Percentiles rank a stretch among this genome's conserved stretches.
Conservation (phyloP, 2,113 vertebrate genomes). For the Boleophthalmus pectinirostris region DNA sequence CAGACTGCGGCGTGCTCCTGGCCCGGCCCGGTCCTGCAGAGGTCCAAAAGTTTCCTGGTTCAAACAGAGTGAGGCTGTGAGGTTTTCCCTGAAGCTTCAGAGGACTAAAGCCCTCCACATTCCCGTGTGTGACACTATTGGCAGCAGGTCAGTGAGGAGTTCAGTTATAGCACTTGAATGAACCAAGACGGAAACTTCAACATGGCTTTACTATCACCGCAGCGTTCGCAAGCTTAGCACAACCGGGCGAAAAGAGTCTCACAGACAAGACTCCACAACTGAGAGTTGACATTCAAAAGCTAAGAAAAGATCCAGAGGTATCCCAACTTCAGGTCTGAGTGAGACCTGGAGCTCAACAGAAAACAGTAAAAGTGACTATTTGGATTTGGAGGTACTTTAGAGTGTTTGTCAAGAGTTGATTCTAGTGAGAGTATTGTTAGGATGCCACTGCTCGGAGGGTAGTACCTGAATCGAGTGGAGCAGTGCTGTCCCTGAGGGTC, state of each 20-base stretch:
- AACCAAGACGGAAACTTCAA: constrained; percentile 35
- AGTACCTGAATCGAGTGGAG: constrained; percentile 96
- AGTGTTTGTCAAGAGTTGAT: constrained; percentile 25
- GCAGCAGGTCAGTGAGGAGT: background rate
- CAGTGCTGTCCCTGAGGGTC: constrained; percentile 96
- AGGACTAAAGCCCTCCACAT: constrained; percentile 48
- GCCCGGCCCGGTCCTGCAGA: constrained; percentile 9
- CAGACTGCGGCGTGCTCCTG: background rate
- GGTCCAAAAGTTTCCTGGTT: constrained; percentile 5
- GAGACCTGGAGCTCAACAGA: constrained; percentile 6
- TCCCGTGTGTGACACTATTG: constrained; percentile 27
- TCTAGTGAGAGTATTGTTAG: constrained; percentile 19
- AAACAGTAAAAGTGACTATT: constrained; percentile 24
- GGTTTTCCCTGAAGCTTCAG: constrained; percentile 56
- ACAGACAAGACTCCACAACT: constrained; percentile 67
- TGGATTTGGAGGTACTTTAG: constrained; percentile 22
- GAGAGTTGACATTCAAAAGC: constrained; percentile 90
- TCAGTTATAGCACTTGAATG: constrained; percentile 34
- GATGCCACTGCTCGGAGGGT: constrained; percentile 87
- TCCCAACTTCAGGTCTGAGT: constrained; percentile 4
- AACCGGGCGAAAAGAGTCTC: constrained; percentile 5
- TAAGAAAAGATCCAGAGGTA: constrained; percentile 28
- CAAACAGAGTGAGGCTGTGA: constrained; percentile 30
- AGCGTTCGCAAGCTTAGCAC: constrained; percentile 15
- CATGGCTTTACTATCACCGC: constrained; percentile 26